phyloP scores from a whole-genome alignment of 92 coral and sea anemone genomes.

The Porites rus region DNA sequence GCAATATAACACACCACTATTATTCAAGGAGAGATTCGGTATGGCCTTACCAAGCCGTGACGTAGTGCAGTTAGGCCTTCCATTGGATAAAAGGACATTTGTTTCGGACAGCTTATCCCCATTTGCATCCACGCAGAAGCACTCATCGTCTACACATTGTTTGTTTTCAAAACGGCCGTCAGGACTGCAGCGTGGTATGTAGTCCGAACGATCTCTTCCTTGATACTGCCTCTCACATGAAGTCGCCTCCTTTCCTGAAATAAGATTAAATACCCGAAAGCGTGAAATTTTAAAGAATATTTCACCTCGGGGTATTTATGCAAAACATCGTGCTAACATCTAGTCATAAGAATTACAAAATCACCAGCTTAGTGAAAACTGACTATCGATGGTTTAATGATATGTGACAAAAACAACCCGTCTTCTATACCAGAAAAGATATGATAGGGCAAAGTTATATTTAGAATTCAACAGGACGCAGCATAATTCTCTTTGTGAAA shows the following conservation, averaged over 20 bases:
- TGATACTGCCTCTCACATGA: slow-evolving; percentile 36
- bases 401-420: no score
- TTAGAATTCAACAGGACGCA: no score
- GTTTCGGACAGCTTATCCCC: slow-evolving; percentile 69
- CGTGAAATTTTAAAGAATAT: neutral
- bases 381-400: no score
- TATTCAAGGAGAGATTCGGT: neutral
- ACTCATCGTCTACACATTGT: slow-evolving; percentile 77
- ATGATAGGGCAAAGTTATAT: no score
- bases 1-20: no score
- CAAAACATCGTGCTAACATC: no score
- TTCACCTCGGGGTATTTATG: no score
- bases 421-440: no score
- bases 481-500: no score
- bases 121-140: slow-evolving; percentile 68
- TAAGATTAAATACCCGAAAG: neutral
- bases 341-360: no score
- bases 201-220: slow-evolving; percentile 35
- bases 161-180: slow-evolving; percentile 68
- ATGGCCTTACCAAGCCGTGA: slow-evolving; percentile 29
- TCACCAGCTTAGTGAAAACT: no score
- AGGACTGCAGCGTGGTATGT: slow-evolving; percentile 61
- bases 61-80: slow-evolving; percentile 69
- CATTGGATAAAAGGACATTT: slow-evolving; percentile 58
- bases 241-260: slow-evolving; percentile 22